Percentiles rank a stretch among this genome's conserved stretches.
Conservation (phyloP, 1,140 invertebrate species). For the Sminthurinus signatus region DNA sequence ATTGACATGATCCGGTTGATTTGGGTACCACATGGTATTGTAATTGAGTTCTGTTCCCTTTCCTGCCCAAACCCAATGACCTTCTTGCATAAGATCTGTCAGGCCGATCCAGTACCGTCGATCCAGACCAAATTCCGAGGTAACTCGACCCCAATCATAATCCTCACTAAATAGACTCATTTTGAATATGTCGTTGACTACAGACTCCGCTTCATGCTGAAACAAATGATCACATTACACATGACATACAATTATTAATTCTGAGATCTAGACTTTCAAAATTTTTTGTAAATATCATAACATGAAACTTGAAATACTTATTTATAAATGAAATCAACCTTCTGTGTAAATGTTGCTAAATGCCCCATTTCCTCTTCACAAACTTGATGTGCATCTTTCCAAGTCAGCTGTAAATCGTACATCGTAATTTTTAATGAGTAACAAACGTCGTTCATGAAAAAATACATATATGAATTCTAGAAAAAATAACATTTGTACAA, state of each 20-base stretch:
- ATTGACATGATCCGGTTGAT: conserved; percentile 19
- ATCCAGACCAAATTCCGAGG: conserved; percentile 21
- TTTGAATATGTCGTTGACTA: background rate
- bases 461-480: too few species aligned
- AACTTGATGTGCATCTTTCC: background rate
- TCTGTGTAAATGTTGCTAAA: too few species aligned
- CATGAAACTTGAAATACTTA: background rate
- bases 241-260: background rate
- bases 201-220: background rate
- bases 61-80: conserved; percentile 12
- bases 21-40: background rate
- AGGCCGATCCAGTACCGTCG: conserved; percentile 25
- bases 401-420: background rate
- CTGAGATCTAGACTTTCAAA: background rate
- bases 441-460: too few species aligned
- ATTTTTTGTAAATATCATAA: background rate
- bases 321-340: background rate
- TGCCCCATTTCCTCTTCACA: background rate
- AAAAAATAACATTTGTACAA: too few species aligned
- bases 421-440: too few species aligned
- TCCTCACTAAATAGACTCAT: background rate
- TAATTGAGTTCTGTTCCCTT: conserved; percentile 6
- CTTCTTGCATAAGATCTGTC: conserved; percentile 9
- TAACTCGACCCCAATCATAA: background rate
- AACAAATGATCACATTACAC: background rate